Conservation (phyloP, 2,888 invertebrate genomes). For the Nephrotoma flavescens region DNA sequence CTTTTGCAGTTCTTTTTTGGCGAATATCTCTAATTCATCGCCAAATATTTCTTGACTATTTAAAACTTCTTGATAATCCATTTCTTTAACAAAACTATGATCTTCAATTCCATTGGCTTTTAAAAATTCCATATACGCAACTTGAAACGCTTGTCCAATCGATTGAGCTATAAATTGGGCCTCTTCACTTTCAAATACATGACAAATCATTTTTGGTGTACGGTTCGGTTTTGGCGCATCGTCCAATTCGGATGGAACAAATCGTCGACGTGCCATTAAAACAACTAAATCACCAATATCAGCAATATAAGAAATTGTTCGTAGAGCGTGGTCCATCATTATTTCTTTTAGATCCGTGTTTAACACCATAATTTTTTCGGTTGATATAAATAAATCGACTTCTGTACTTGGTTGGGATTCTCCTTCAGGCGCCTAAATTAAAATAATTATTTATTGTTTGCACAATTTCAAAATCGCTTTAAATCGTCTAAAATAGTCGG, state of each 20-base stretch:
- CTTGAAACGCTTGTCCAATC: slow-evolving; percentile 99
- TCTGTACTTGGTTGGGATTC: slow-evolving; percentile 98
- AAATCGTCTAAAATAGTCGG: neutral
- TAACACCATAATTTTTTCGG: slow-evolving; percentile 99
- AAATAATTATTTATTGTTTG: neutral
- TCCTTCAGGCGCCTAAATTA: slow-evolving; percentile 81
- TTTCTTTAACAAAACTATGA: slow-evolving; percentile 96
- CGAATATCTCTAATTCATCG: slow-evolving; percentile 97
- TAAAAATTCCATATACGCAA: slow-evolving; percentile 99
- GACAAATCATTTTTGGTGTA: slow-evolving; percentile 97
- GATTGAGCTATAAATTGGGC: slow-evolving; percentile 99
- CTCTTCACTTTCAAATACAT: slow-evolving; percentile 99
- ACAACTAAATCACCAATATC: slow-evolving; percentile 98
- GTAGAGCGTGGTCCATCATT: slow-evolving; percentile 98
- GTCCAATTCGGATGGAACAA: slow-evolving; percentile 76
- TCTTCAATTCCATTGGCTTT: slow-evolving; percentile 99
- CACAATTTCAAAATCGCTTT: too few relatives aligned
- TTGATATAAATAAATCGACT: slow-evolving; percentile 97
- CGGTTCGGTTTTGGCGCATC: slow-evolving; percentile 52
- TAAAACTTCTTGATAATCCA: slow-evolving; percentile 98
- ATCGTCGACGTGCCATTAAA: slow-evolving; percentile 89
- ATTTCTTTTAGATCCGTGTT: slow-evolving; percentile 99
- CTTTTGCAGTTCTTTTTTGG: slow-evolving; percentile 94
- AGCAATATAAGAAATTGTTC: slow-evolving; percentile 98
- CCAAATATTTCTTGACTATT: slow-evolving; percentile 99